phyloP scores from a whole-genome alignment of 2,888 invertebrate genomes.

The Ephialtes manifestator region DNA sequence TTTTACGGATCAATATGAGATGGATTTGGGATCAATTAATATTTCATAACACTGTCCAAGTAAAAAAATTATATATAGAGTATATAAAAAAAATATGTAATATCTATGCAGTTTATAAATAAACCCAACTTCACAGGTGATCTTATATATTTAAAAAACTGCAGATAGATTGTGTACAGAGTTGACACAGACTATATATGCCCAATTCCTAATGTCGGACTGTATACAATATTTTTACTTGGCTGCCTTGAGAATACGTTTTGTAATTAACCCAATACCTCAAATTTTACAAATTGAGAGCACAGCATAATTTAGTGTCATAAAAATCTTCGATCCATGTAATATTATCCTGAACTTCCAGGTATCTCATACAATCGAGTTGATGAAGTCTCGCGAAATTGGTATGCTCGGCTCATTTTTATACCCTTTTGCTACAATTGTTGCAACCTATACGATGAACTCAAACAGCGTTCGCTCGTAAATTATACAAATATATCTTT shows the following conservation, averaged over 20 bases:
- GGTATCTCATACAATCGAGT: no score
- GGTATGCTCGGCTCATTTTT: neutral
- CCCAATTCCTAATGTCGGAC: no score
- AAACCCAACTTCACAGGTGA: no score
- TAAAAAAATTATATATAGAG: no score
- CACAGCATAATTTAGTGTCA: neutral
- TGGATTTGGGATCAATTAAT: neutral
- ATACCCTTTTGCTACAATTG: neutral
- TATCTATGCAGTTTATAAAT: no score
- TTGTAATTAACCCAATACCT: neutral
- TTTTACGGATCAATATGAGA: neutral
- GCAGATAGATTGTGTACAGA: no score
- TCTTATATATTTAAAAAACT: no score
- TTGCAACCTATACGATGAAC: neutral
- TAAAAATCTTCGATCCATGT: neutral
- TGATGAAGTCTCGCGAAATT: slow-evolving; percentile 13
- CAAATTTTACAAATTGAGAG: neutral
- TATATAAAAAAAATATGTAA: no score
- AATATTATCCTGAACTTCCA: neutral
- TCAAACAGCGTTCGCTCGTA: slow-evolving; percentile 9
- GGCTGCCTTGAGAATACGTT: neutral
- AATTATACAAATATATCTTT: slow-evolving; percentile 37
- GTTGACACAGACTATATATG: no score
- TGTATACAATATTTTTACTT: no score
- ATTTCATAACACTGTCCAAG: neutral